Base-by-base conservation (phyloP, 2,113 vertebrate genomes). In the Pyrgilauda ruficollis region DNA sequence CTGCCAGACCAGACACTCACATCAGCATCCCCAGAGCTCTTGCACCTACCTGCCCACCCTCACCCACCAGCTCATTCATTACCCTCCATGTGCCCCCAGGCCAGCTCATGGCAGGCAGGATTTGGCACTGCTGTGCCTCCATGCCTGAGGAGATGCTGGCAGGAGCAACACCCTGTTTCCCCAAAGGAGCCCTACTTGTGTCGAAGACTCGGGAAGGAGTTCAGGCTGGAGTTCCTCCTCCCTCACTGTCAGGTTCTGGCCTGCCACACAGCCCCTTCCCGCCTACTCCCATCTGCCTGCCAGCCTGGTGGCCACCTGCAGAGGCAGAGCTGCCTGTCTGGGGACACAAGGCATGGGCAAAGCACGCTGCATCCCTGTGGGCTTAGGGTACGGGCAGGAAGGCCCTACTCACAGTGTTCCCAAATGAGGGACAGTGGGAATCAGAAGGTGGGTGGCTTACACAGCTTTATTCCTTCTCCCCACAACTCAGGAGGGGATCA, bases 401-500 rank as follows among this genome's bases (percentile, higher is more conserved):
- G n/a, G 22, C 7, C 35, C 46, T 79, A 9, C 21, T 68, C 49
- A 41, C 1, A 0, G 0, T 49, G 11, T 62, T 12, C 20, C 26
- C 50, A 64, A 44, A 8, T 1, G 0, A 27, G 22, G 43, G 31
- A 62, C 39, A 49, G 33, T 12, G n/a, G 50, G 68, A 61, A 58
- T n/a, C 55, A 70, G 33, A 17, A 70, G 35, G 5, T 55, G 27
- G 27, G 52, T 39, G 30, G 30, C 30, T 82, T 16, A 30, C 62
- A 53, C 6, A 14, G 35, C 23, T 64, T 41, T 31, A 37, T 47
- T 27, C 41, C 31, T 76, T 82, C n/a, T 79, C n/a, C 18, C 23
- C 24, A n/a, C 15, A 58, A 9, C 16, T 56, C 33, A 67, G 39
- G 24, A 68, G 49, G 43, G 22, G 16, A 17, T 41, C 33, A 73